Percentiles rank a stretch among this genome's conserved stretches.
Evolutionary conservation across 2,797 vertebrate genomes (phyloP).

Genomic region (Gallirallus australis): DNA sequence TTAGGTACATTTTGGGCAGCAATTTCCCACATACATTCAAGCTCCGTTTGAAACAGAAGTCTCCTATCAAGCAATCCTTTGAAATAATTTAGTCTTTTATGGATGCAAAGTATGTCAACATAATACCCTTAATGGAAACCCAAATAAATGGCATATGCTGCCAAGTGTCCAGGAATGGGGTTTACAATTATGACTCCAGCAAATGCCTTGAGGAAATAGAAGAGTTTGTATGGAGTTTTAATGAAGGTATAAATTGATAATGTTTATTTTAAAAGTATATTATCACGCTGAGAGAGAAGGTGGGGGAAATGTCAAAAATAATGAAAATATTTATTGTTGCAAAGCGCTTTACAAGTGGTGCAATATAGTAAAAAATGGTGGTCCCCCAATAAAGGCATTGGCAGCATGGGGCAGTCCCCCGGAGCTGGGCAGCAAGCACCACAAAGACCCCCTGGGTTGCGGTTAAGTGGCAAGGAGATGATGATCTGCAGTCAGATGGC

Average conservation of each 20-base stretch:
- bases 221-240: constrained; percentile 25
- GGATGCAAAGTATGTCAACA: constrained; percentile 71
- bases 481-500: neutral
- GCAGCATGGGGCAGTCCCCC: neutral
- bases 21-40: constrained; percentile 60
- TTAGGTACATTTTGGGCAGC: constrained; percentile 62
- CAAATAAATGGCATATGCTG: constrained; percentile 71
- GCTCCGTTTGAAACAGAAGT: constrained; percentile 74
- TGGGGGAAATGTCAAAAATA: neutral
- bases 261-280: constrained; percentile 11
- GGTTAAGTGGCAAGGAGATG: neutral
- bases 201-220: constrained; percentile 47
- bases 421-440: neutral
- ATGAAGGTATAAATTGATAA: constrained; percentile 24
- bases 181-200: constrained; percentile 66
- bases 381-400: neutral
- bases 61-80: constrained; percentile 70
- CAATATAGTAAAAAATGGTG: neutral
- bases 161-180: constrained; percentile 61
- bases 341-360: constrained; percentile 34
- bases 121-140: constrained; percentile 74
- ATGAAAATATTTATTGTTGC: constrained; percentile 21
- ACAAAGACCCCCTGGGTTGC: neutral
- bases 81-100: constrained; percentile 80
- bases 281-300: neutral